phyloP scores from a whole-genome alignment of 2,888 invertebrate species.

The Blastobasis lacticolella region DNA sequence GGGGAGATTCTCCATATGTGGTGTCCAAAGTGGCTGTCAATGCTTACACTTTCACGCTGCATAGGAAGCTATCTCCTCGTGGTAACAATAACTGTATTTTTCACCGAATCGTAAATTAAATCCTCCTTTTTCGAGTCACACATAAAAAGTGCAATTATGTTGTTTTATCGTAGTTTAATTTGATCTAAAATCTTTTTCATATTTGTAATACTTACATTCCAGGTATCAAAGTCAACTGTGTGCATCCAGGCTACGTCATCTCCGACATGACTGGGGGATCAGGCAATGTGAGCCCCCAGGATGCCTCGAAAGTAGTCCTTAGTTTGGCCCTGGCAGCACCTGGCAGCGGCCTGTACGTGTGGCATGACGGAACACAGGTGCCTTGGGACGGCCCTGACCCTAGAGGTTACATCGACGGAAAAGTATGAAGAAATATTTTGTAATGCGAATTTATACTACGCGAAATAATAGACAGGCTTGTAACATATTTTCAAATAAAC shows the following conservation, averaged over 20 bases:
- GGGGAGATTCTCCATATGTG: slow-evolving; percentile 78
- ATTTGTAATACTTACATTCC: slow-evolving; percentile 4
- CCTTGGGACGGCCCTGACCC: slow-evolving; percentile 60
- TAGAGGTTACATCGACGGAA: slow-evolving; percentile 47
- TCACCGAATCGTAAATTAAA: no score
- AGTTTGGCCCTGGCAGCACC: slow-evolving; percentile 28
- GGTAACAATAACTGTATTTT: slow-evolving; percentile 26
- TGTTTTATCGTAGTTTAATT: no score
- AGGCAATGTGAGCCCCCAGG: slow-evolving; percentile 38
- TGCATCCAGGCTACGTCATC: slow-evolving; percentile 62
- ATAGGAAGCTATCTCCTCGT: slow-evolving; percentile 48
- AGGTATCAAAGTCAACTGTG: slow-evolving; percentile 54
- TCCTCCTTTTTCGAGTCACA: no score
- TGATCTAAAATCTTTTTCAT: no score
- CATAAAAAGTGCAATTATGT: no score
- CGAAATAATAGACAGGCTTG: no score
- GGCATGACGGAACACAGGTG: slow-evolving; percentile 44
- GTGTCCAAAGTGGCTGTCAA: slow-evolving; percentile 84
- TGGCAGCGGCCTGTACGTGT: slow-evolving; percentile 40
- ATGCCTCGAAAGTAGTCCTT: slow-evolving; percentile 34
- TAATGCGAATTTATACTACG: no score
- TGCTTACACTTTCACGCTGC: slow-evolving; percentile 79
- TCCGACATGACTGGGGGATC: slow-evolving; percentile 58
- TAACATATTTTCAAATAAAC: no score
- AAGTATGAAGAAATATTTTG: background rate